These are phyloP conservation scores for Callionymus lyra DNA, from an alignment of 2,113 vertebrate genomes.

Conservation along the genomic window DNA sequence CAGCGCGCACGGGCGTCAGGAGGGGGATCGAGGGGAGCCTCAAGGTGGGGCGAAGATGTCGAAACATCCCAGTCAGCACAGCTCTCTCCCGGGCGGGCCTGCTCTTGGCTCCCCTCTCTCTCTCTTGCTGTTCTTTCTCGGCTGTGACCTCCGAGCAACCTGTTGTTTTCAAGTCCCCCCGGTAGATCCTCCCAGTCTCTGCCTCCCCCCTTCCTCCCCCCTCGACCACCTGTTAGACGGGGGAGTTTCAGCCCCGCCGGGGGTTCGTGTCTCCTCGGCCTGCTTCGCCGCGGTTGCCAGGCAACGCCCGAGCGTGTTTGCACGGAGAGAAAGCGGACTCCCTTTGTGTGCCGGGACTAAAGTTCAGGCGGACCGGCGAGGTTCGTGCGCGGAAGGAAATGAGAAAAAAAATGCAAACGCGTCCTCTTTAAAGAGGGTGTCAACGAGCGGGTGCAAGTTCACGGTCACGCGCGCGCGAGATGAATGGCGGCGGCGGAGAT, in stretches of 20 bases:
- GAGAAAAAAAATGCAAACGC: constrained; percentile 13
- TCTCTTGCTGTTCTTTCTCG: constrained; percentile 18
- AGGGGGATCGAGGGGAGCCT: neutral
- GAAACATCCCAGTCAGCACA: constrained; percentile 5
- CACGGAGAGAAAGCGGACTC: constrained; percentile 53
- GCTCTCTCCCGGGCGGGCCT: constrained; percentile 4
- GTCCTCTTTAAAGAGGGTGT: constrained; percentile 10
- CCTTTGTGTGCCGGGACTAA: too few relatives aligned
- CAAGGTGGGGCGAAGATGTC: constrained; percentile 21
- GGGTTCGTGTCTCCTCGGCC: constrained; percentile 50
- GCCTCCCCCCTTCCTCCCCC: constrained; percentile 10
- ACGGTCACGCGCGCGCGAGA: constrained; percentile 1
- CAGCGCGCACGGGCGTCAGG: too few relatives aligned
- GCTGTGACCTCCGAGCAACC: constrained; percentile 43
- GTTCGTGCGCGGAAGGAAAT: constrained; percentile 23
- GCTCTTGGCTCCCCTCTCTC: constrained; percentile 18
- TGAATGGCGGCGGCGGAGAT: constrained; percentile 20
- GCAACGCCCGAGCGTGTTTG: constrained; percentile 65
- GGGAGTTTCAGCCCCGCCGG: constrained; percentile 44
- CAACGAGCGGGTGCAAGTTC: constrained; percentile 23
- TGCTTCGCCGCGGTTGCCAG: constrained; percentile 64
- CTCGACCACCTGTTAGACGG: constrained; percentile 58
- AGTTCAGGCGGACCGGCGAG: too few relatives aligned
- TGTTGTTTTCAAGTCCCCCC: constrained; percentile 16
- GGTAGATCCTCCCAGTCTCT: constrained; percentile 29